Evolutionary conservation across 2,113 vertebrate species (phyloP), one percentile per base, ranked within the genome.

Genomic region (Accipiter virgatus): DNA sequence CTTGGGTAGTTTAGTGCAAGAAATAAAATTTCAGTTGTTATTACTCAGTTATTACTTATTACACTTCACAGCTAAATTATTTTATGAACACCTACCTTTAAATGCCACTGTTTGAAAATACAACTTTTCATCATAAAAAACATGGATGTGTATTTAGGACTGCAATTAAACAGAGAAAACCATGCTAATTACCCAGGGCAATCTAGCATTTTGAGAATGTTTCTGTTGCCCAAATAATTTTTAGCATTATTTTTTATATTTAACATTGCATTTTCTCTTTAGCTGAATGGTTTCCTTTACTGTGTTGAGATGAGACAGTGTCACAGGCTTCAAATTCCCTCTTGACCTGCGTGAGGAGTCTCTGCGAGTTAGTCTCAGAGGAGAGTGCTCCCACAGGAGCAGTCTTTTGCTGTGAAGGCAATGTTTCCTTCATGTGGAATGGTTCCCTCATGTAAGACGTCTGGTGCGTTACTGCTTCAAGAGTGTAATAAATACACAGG

Each of bases 401-500:
- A 7, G 21, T 13, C 27, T 34, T 8, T 11, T 27, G 43, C 36
- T 23, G 26, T 2, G 43, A 20, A 47, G 71, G 25, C 29, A 20
- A 1, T 1, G 15, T 32, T 58, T 42, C 50, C 63, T 65, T 13
- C 4, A 0, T 4, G 19, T 10, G 45, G 29, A 72, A 25, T 3
- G 43, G 45, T n/a, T 59, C 63, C 45, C 66, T 25, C 7, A 1
- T 34, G 26, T 16, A 6, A 43, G 81, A 21, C 0, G 2, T 10
- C 36, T 6, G 47, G 18, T 15, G 73, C 15, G 0, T 56, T 62
- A 45, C 14, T 52, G 79, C 66, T 56, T 34, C 67, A 9, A 18
- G 42, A 16, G 36, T 6, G 13, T 7, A 3, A 62, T 38, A 62
- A 72, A 91, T 55, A 18, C 4, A 15, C 4, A 13, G 50, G 50